Percentiles rank a stretch among this genome's conserved stretches.
phyloP scores from a whole-genome alignment of 2,113 vertebrate genomes.

The Pithys albifrons region DNA sequence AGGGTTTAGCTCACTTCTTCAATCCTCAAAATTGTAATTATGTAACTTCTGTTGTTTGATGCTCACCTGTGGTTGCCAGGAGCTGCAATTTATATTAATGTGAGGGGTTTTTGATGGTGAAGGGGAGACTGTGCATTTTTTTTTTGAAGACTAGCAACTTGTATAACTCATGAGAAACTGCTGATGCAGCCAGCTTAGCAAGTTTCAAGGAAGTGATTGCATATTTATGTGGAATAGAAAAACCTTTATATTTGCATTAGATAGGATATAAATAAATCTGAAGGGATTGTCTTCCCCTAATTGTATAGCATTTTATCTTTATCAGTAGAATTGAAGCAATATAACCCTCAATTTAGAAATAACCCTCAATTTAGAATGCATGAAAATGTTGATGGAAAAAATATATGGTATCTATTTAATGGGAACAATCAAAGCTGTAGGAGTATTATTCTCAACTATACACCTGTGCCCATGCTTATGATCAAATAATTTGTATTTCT shows the following conservation, averaged over 20 bases:
- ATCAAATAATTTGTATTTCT: background rate
- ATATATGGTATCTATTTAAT: background rate
- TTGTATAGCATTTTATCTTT: background rate
- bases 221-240: constrained; percentile 45
- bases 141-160: background rate
- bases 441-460: background rate
- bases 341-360: background rate
- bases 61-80: background rate
- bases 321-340: background rate
- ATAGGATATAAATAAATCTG: constrained; percentile 42
- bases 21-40: background rate
- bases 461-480: background rate
- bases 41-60: background rate
- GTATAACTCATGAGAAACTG: constrained; percentile 30
- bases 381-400: background rate
- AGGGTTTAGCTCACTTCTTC: background rate
- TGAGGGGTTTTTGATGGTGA: background rate
- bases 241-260: constrained; percentile 33
- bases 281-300: constrained; percentile 11
- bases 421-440: background rate
- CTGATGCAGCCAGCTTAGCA: constrained; percentile 40
- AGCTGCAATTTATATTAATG: background rate
- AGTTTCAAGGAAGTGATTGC: constrained; percentile 24
- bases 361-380: background rate
- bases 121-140: background rate